Evolutionary conservation across 2,113 vertebrate genomes (phyloP).

Genomic region (Argyrosomus japonicus): DNA sequence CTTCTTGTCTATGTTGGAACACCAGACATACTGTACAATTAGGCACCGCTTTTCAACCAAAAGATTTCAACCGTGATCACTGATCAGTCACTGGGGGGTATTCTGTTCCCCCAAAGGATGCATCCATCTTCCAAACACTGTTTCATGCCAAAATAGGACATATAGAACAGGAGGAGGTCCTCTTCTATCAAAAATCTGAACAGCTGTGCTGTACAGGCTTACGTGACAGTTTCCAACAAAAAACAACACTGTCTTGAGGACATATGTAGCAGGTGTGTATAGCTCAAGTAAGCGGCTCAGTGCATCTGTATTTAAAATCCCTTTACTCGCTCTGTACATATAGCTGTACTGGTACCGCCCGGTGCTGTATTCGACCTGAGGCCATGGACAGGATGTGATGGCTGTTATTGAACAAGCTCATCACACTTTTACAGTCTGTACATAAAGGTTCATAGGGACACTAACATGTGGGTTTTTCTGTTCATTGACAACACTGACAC

Average conservation of each 20-base stretch:
- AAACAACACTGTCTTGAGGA: not conserved
- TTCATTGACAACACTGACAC: not conserved
- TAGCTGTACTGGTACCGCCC: not conserved
- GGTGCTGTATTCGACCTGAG: not conserved
- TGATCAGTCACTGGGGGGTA: not conserved
- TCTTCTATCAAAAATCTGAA: not conserved
- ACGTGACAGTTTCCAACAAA: not conserved
- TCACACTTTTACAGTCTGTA: conserved; percentile 2
- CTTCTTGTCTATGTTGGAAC: not conserved
- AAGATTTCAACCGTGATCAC: not conserved
- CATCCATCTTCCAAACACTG: not conserved
- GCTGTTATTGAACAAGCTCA: not conserved
- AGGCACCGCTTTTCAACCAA: not conserved
- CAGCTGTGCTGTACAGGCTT: not conserved
- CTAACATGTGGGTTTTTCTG: not conserved
- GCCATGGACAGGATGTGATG: not conserved
- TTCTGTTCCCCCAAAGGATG: not conserved
- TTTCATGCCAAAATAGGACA: conserved; percentile 2
- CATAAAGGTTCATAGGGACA: conserved; percentile 7
- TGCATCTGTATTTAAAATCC: not conserved
- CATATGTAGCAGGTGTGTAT: not conserved
- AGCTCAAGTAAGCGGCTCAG: not conserved
- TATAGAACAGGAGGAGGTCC: not conserved
- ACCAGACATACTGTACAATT: not conserved
- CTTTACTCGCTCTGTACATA: not conserved